Evolutionary conservation across 2,888 invertebrate species (phyloP).

Genomic region (Serrognathus titanus): DNA sequence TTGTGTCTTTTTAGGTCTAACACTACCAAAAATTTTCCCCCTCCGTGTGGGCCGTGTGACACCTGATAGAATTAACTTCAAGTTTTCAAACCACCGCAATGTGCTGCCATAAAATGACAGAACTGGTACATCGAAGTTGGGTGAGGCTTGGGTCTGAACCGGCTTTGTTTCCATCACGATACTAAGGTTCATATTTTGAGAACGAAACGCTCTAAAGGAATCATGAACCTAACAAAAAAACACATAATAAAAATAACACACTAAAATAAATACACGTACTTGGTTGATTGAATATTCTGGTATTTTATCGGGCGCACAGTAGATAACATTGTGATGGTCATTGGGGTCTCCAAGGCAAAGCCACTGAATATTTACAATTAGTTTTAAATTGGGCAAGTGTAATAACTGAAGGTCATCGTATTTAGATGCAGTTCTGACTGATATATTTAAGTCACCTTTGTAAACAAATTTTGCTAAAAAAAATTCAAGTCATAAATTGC

Average conservation of each 20-base stretch:
- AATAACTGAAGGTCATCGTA: slow-evolving; percentile 96
- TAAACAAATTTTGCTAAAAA: slow-evolving; percentile 75
- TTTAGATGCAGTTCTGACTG: slow-evolving; percentile 94
- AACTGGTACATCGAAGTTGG: slow-evolving; percentile 60
- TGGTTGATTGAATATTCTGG: slow-evolving; percentile 97
- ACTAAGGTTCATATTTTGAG: slow-evolving; percentile 76
- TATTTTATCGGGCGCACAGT: slow-evolving; percentile 92
- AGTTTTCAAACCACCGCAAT: slow-evolving; percentile 91
- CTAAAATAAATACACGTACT: slow-evolving; percentile 45
- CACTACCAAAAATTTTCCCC: slow-evolving; percentile 82
- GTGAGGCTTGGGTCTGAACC: slow-evolving; percentile 47
- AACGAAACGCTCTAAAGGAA: slow-evolving; percentile 91
- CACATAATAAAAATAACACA: slow-evolving; percentile 2
- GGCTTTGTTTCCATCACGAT: slow-evolving; percentile 74
- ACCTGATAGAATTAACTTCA: slow-evolving; percentile 87
- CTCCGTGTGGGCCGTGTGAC: slow-evolving; percentile 93
- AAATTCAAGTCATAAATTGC: slow-evolving; percentile 1
- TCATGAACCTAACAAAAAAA: slow-evolving; percentile 71
- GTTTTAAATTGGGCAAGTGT: slow-evolving; percentile 83
- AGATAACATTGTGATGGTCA: slow-evolving; percentile 93
- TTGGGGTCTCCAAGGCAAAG: slow-evolving; percentile 88
- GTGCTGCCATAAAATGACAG: slow-evolving; percentile 90
- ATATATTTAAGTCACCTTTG: slow-evolving; percentile 91
- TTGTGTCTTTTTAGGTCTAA: slow-evolving; percentile 82
- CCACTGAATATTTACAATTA: slow-evolving; percentile 85